Percentiles rank a stretch among this genome's conserved stretches.
Evolutionary conservation across 2,888 invertebrate species (phyloP).

Genomic region (Campaea margaritaria): DNA sequence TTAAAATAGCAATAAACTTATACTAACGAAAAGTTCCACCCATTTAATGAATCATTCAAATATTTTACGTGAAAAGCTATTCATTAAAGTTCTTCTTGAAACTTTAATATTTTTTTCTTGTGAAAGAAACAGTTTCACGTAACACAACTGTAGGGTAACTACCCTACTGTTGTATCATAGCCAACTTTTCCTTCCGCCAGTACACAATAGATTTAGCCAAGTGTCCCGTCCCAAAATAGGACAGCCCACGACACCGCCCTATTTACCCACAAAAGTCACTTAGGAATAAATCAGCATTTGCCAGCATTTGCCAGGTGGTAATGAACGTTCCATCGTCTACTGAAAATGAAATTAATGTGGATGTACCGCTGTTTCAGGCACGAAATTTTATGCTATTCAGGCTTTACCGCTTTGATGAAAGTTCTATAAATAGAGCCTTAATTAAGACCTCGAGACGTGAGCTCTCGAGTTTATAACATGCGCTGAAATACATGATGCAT

Average conservation of each 20-base stretch:
- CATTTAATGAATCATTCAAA: too few species aligned
- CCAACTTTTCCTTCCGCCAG: slow-evolving; percentile 21
- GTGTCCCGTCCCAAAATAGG: slow-evolving; percentile 40
- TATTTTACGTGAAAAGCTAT: too few species aligned
- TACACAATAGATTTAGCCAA: slow-evolving; percentile 33
- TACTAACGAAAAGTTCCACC: too few species aligned
- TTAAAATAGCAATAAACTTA: too few species aligned
- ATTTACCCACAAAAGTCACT: slow-evolving; percentile 37
- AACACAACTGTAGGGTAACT: neutral
- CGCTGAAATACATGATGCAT: slow-evolving; percentile 6
- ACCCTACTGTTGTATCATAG: neutral
- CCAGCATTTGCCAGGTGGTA: slow-evolving; percentile 26
- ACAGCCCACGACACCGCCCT: slow-evolving; percentile 32
- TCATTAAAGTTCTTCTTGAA: too few species aligned
- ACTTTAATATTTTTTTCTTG: neutral
- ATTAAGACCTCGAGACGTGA: slow-evolving; percentile 24
- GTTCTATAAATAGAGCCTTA: slow-evolving; percentile 30
- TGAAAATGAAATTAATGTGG: slow-evolving; percentile 39
- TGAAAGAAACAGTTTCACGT: neutral
- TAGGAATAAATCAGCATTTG: slow-evolving; percentile 9
- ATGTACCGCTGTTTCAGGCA: slow-evolving; percentile 26
- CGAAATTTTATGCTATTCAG: slow-evolving; percentile 31
- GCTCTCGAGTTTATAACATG: slow-evolving; percentile 8
- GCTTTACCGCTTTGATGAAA: slow-evolving; percentile 15
- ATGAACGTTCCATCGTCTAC: slow-evolving; percentile 19